Conservation (phyloP, 1,140 invertebrate genomes). For the Drosophila punjabiensis region DNA sequence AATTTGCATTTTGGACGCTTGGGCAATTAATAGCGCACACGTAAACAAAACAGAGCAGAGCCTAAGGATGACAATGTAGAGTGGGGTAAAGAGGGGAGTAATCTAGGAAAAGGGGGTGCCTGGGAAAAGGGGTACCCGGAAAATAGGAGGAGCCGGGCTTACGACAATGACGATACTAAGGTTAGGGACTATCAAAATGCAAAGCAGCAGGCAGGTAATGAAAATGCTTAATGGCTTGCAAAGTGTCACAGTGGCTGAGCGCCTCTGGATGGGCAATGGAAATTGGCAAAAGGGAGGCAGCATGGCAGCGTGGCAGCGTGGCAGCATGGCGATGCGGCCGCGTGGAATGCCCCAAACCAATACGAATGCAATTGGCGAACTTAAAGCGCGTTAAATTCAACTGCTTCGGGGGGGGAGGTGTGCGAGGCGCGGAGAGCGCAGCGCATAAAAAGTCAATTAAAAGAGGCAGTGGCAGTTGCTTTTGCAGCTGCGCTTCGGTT, state of each 20-base stretch:
- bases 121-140: not conserved
- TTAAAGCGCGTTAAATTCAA: conserved; percentile 82
- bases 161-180: conserved; percentile 69
- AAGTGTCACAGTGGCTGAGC: conserved; percentile 81
- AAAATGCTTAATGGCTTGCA: conserved; percentile 83
- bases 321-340: not conserved
- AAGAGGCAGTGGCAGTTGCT: conserved; percentile 68
- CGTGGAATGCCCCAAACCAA: conserved; percentile 24
- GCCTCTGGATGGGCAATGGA: conserved; percentile 60
- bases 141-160: conserved; percentile 8
- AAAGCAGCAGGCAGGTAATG: conserved; percentile 80
- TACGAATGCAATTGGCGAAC: conserved; percentile 60
- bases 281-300: conserved; percentile 41
- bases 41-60: conserved; percentile 74
- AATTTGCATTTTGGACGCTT: conserved; percentile 79
- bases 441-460: conserved; percentile 83
- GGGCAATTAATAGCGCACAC: conserved; percentile 81
- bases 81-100: not conserved
- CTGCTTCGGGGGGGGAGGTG: conserved; percentile 9
- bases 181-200: conserved; percentile 76
- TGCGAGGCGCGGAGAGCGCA: conserved; percentile 36
- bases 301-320: not conserved
- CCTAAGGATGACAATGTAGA: conserved; percentile 2
- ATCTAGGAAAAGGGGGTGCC: not conserved
- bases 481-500: conserved; percentile 74